Evolutionary conservation across 2,888 invertebrate species (phyloP).

Genomic region (Latheticus oryzae): DNA sequence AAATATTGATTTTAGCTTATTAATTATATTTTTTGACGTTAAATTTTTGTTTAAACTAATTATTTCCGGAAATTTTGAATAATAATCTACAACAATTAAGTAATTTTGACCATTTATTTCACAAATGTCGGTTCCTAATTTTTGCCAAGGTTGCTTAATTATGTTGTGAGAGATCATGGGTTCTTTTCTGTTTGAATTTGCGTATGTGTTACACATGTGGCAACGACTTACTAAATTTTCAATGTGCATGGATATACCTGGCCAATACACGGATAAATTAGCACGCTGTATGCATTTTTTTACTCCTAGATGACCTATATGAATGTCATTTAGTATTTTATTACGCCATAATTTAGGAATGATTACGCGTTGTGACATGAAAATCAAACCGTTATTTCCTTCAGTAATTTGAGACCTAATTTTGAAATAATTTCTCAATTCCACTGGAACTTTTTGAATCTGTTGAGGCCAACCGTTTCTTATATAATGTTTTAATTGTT

Average conservation of each 20-base stretch:
- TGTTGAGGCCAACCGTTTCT: not conserved
- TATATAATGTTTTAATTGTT: not conserved
- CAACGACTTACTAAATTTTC: constrained; percentile 9
- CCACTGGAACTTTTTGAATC: not conserved
- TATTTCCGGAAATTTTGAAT: constrained; percentile 34
- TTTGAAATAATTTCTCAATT: not conserved
- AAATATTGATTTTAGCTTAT: constrained; percentile 40
- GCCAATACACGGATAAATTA: constrained; percentile 2
- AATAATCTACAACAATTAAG: constrained; percentile 33
- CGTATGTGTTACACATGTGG: constrained; percentile 13
- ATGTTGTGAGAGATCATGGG: constrained; percentile 19
- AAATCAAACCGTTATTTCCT: not conserved
- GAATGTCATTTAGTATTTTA: constrained; percentile 13
- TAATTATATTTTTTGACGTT: constrained; percentile 25
- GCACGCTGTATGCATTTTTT: constrained; percentile 21
- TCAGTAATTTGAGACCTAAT: not conserved
- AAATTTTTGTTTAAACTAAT: constrained; percentile 15
- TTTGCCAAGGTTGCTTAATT: constrained; percentile 17
- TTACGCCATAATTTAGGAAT: constrained; percentile 7
- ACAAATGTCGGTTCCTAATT: constrained; percentile 26
- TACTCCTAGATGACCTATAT: constrained; percentile 20
- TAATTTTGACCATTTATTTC: constrained; percentile 14
- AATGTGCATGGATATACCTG: constrained; percentile 7
- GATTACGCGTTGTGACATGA: not conserved
- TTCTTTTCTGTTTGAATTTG: constrained; percentile 20